Percentiles rank a stretch among this genome's conserved stretches.
Evolutionary conservation across 2,113 vertebrate genomes (phyloP).

Genomic region (Pristiophorus japonicus): DNA sequence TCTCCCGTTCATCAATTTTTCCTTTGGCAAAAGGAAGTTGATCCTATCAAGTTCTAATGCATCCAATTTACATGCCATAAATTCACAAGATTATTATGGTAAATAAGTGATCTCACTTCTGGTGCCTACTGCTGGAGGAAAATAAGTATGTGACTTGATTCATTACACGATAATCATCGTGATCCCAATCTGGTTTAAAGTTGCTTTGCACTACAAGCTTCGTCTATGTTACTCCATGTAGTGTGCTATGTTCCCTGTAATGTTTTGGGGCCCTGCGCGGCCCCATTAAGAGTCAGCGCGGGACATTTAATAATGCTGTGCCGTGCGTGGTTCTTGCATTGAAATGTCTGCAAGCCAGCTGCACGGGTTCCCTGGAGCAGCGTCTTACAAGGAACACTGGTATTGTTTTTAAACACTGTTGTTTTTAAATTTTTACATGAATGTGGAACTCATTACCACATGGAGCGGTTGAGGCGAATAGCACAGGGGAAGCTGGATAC

Average conservation of each 20-base stretch:
- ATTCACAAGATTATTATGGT: not conserved
- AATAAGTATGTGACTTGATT: not conserved
- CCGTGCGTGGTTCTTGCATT: too few species aligned
- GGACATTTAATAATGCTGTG: too few species aligned
- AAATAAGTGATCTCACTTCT: slow-evolving; percentile 30
- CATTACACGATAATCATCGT: not conserved
- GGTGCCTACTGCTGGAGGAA: not conserved
- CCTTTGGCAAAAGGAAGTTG: slow-evolving; percentile 8
- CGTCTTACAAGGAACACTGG: too few species aligned
- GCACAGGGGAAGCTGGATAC: not conserved
- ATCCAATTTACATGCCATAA: slow-evolving; percentile 32
- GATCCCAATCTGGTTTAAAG: slow-evolving; percentile 13
- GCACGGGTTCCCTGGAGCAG: too few species aligned
- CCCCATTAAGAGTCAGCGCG: too few species aligned
- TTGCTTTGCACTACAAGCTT: not conserved
- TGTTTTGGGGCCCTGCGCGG: too few species aligned
- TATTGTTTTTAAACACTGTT: too few species aligned
- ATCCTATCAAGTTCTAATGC: slow-evolving; percentile 21
- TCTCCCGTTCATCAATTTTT: not conserved
- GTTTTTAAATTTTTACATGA: not conserved
- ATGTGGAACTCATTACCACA: not conserved
- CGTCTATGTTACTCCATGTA: not conserved
- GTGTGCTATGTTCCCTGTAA: not conserved
- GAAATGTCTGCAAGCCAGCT: too few species aligned
- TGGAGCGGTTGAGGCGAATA: not conserved